Evolutionary conservation across 64 coral and sea anemone genomes (phyloP).

Genomic region (Pachyseris speciosa): DNA sequence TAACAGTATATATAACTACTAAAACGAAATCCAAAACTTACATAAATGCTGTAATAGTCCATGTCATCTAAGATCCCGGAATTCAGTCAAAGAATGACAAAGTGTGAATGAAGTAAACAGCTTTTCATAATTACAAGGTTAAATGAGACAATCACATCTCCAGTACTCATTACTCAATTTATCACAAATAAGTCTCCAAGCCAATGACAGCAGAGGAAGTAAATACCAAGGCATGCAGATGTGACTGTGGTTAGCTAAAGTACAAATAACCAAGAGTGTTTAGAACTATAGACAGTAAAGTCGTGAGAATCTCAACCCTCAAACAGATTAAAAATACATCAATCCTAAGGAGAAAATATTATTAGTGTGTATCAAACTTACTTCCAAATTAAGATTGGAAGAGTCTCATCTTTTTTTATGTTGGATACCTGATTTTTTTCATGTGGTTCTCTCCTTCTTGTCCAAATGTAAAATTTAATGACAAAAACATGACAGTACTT

Average conservation of each 20-base stretch:
- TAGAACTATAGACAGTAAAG: background rate
- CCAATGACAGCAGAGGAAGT: background rate
- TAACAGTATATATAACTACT: no score
- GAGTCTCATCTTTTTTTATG: background rate
- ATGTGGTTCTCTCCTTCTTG: background rate
- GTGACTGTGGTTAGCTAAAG: background rate
- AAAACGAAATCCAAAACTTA: background rate
- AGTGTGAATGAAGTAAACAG: background rate
- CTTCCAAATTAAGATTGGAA: background rate
- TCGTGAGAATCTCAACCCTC: background rate
- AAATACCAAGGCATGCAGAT: slow-evolving; percentile 10
- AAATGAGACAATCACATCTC: background rate
- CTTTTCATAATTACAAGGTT: background rate
- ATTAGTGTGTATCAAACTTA: no score
- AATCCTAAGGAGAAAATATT: no score
- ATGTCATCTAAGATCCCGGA: background rate
- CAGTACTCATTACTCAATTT: slow-evolving; percentile 7
- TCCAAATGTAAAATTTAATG: background rate
- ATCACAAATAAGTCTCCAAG: background rate
- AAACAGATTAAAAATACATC: background rate
- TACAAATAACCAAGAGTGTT: background rate
- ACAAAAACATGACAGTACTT: background rate
- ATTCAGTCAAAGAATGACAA: background rate
- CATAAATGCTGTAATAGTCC: slow-evolving; percentile 40
- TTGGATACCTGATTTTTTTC: background rate